These are phyloP conservation scores for Cepaea nemoralis DNA, from an alignment of 1,140 invertebrate genomes.

Conservation along the genomic window DNA sequence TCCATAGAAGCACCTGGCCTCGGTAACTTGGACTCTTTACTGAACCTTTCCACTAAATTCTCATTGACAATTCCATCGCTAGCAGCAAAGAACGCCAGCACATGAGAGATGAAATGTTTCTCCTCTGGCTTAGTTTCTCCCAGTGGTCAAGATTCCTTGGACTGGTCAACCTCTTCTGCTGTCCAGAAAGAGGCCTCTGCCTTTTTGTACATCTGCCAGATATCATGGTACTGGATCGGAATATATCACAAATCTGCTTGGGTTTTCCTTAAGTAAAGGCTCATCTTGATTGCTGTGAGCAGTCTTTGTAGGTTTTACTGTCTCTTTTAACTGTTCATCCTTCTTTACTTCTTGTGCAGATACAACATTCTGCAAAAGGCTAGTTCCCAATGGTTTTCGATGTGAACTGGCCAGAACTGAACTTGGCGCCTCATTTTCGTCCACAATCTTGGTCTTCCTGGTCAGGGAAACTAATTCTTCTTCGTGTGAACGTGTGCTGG, in stretches of 20 bases:
- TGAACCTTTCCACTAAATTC: slow-evolving; percentile 97
- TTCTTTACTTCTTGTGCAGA: no score
- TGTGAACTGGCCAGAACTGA: no score
- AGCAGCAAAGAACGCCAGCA: slow-evolving; percentile 98
- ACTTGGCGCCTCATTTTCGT: no score
- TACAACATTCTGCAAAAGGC: no score
- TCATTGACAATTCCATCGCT: slow-evolving; percentile 99
- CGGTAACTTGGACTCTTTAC: slow-evolving; percentile 97
- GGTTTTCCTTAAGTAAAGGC: slow-evolving; percentile 91
- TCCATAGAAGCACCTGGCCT: slow-evolving; percentile 98
- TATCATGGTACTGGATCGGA: slow-evolving; percentile 94
- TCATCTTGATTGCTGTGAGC: slow-evolving; percentile 75
- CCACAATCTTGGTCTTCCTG: no score
- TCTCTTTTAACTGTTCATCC: no score
- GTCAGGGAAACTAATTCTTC: no score
- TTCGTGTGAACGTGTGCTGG: no score
- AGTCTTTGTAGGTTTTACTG: no score
- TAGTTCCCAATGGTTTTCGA: no score
- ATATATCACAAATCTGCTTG: slow-evolving; percentile 94
- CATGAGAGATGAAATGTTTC: slow-evolving; percentile 94
- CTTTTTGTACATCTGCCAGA: slow-evolving; percentile 99
- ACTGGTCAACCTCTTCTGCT: slow-evolving; percentile 85
- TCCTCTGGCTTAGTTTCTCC: slow-evolving; percentile 88
- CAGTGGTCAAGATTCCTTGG: slow-evolving; percentile 89
- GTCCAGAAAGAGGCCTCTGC: slow-evolving; percentile 99